A percentile compares a stretch with the other conserved stretches of the same genome.
These are phyloP conservation scores for Aurelia sp. DNA, from an alignment of 30 jellyfish, hydroid and myxozoan genomes.

Conservation along the genomic window DNA sequence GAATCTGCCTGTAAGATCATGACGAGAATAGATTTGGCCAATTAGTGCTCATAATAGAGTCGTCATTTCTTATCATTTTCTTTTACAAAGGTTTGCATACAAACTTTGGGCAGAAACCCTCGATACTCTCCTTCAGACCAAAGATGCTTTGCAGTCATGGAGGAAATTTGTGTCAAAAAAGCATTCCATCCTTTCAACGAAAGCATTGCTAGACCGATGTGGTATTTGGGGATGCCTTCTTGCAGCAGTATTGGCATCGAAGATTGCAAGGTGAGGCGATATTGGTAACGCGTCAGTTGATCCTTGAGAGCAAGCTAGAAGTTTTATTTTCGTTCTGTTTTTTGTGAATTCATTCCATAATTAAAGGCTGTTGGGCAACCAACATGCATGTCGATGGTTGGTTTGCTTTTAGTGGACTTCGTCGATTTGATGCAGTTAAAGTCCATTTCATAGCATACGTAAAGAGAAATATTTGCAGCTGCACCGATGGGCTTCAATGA, in stretches of 20 bases:
- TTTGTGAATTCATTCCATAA: too few species aligned
- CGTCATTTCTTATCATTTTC: not conserved
- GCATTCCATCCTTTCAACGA: slow-evolving; percentile 31
- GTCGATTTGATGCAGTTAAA: too few species aligned
- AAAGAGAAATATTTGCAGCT: too few species aligned
- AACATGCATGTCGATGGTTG: too few species aligned
- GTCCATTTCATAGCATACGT: too few species aligned
- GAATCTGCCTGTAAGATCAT: too few species aligned
- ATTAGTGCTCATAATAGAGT: too few species aligned
- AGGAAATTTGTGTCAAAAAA: slow-evolving; percentile 33
- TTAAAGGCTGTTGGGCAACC: too few species aligned
- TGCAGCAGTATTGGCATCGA: slow-evolving; percentile 81
- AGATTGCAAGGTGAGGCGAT: slow-evolving; percentile 77
- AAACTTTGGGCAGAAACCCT: slow-evolving; percentile 86
- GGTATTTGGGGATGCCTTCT: slow-evolving; percentile 88
- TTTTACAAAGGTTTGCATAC: slow-evolving; percentile 60
- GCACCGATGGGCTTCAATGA: too few species aligned
- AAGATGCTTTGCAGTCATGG: slow-evolving; percentile 81
- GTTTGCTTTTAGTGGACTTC: too few species aligned
- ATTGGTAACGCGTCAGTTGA: not conserved
- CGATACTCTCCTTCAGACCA: slow-evolving; percentile 57
- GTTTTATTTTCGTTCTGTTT: not conserved
- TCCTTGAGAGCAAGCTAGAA: not conserved
- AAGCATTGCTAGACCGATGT: slow-evolving; percentile 63
- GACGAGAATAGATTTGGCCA: too few species aligned